Percentiles rank a stretch among this genome's conserved stretches.
Evolutionary conservation across 2,888 invertebrate species (phyloP).

Genomic region (Nineta flava): DNA sequence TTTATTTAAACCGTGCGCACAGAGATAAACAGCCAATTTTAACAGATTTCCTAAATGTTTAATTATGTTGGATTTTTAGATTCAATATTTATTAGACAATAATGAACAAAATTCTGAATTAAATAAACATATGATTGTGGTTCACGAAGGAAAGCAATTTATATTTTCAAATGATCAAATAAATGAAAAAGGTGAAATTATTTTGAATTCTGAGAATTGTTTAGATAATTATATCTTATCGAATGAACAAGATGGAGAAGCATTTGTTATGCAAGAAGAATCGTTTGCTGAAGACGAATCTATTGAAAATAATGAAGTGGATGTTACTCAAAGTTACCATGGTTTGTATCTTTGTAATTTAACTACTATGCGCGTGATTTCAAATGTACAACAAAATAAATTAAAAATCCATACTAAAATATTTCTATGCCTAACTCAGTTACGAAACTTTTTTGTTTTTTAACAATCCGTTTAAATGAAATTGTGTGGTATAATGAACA

Average conservation of each 20-base stretch:
- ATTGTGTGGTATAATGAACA: no score
- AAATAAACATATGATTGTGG: slow-evolving; percentile 2
- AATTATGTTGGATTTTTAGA: neutral
- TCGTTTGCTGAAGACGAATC: neutral
- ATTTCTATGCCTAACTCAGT: no score
- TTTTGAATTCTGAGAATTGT: neutral
- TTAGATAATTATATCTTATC: neutral
- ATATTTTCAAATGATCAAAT: slow-evolving; percentile 1
- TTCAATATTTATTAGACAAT: neutral
- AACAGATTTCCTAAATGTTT: no score
- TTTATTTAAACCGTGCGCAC: no score
- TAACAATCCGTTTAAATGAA: no score
- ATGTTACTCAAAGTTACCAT: no score
- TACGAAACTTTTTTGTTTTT: no score
- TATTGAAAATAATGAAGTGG: neutral
- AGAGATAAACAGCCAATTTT: no score
- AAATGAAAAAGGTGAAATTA: slow-evolving; percentile 3
- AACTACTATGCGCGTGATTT: no score
- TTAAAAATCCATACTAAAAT: no score
- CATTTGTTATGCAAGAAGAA: neutral
- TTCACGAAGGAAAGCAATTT: slow-evolving; percentile 3
- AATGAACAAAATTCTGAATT: neutral
- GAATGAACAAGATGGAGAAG: neutral
- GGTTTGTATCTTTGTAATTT: no score
- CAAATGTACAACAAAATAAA: no score